Evolutionary conservation across 2,797 vertebrate genomes (phyloP), one percentile per base, ranked within the genome.

Genomic region (Taenioides sp.): DNA sequence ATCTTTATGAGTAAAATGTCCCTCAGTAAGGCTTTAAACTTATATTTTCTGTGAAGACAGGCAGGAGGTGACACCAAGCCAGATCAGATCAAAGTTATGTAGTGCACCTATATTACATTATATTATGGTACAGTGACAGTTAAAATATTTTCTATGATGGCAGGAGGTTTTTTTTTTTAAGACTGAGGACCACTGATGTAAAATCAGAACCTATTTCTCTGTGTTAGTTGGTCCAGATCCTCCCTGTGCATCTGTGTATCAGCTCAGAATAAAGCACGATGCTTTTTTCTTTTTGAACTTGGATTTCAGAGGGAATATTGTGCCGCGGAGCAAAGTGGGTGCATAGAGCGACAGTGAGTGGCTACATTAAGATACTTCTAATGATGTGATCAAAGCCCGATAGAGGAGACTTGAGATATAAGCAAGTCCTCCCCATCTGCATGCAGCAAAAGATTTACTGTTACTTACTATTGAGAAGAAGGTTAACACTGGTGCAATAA

Each of bases 201-300:
- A 75, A 55, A 78, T 71, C 81, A 84, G 74, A 64, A 70, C 54
- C 66, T 50, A 23, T 74, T 61, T 73, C 76, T 72, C 71, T 68
- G 75, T 75, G 79, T 31, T 79, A 70, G 69, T 62, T 73, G 67
- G 74, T 74, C 55, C 55, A 79, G 81, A 72, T 76, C 71, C 66
- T 84, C 34, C 70, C 66, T 60, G 73, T 71, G 70, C 71, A 49
- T 65, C 7, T 69, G 62, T 73, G 71, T 74, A 80, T 61, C 49
- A 75, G 76, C 87, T 90, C 82, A 10, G 57, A 81, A 78, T 69
- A 73, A 88, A 80, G 69, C 79, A 67, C 34, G 18, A 67, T 65
- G 84, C 67, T 76, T 81, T 86, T 86, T 84, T 86, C 84, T 89
- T 84, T 89, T 87, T 90, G 75, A 90, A 90, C 85, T 87, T 31